Percentiles rank a stretch among this genome's conserved stretches.
These are phyloP conservation scores for Gari tellinella DNA, from an alignment of 2,888 invertebrate species.

Conservation along the genomic window DNA sequence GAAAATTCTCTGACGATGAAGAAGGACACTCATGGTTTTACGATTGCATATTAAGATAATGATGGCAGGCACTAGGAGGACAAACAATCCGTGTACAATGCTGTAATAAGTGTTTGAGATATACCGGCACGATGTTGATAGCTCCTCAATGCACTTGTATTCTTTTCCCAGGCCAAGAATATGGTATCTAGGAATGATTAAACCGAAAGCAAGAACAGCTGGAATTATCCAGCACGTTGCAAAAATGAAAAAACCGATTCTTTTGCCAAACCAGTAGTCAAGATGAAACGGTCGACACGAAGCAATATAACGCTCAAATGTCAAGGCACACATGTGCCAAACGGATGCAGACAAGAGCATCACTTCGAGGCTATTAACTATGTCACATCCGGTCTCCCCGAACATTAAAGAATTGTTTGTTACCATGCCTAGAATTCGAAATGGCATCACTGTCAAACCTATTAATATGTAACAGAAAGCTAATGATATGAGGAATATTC, in stretches of 20 bases:
- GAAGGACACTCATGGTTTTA: slow-evolving; percentile 73
- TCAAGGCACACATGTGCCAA: slow-evolving; percentile 75
- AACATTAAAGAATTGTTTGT: slow-evolving; percentile 67
- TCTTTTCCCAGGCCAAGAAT: slow-evolving; percentile 8
- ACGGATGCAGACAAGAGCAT: slow-evolving; percentile 78
- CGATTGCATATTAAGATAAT: slow-evolving; percentile 76
- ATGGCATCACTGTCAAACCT: slow-evolving; percentile 77
- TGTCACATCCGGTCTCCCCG: slow-evolving; percentile 66
- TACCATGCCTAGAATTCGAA: slow-evolving; percentile 74
- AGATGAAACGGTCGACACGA: slow-evolving; percentile 78
- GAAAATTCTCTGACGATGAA: slow-evolving; percentile 74
- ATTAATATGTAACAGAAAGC: slow-evolving; percentile 76
- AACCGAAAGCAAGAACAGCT: slow-evolving; percentile 74
- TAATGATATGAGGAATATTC: slow-evolving; percentile 77
- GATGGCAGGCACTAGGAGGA: slow-evolving; percentile 73
- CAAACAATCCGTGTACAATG: neutral
- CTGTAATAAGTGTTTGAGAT: slow-evolving; percentile 24
- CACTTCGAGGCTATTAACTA: slow-evolving; percentile 77
- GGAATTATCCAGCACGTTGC: slow-evolving; percentile 74
- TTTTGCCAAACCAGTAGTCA: slow-evolving; percentile 69
- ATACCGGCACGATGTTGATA: slow-evolving; percentile 25
- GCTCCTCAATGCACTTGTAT: slow-evolving; percentile 10
- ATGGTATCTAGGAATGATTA: slow-evolving; percentile 65
- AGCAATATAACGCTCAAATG: slow-evolving; percentile 77
- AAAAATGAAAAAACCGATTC: slow-evolving; percentile 62